Base-by-base conservation (phyloP, 2,888 invertebrate genomes). In the Latrodectus hesperus region DNA sequence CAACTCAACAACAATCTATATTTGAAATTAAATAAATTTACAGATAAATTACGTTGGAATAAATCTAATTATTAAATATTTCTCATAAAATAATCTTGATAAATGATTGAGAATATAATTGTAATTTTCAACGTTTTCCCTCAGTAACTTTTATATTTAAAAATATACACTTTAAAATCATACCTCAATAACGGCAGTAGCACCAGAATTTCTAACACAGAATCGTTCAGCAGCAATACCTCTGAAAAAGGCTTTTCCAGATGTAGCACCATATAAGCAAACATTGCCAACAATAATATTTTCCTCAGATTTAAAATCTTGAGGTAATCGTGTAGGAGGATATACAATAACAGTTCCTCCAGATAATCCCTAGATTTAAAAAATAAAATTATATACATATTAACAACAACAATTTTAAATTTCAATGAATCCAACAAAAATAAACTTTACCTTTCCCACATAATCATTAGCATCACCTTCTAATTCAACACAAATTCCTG, bases 381-480 rank as follows among this genome's bases (percentile, higher is more conserved):
- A n/a, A 38, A 38, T 38, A 38, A 38, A 1, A 22, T 22, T 22
- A 38, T 38, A 0, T 38, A 38, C 2, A 38, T 38, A 38, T 38
- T 38, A 38, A 3, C 1, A 38, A 38, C 5, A 38, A 38, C 38
- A 38, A 22, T 22, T 22, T 38, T 38, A 38, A 38, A 38, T 38
- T 3, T 38, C 38, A 6, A 38, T 38, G 38, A 38, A 38, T 38
- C 38, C 4, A 38, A 38, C 38, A 38, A 38, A 38, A 38, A 6
- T 6, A 38, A 38, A 38, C 2, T 84, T 89, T 89, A 94, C 94
- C 93, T 96, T 96, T 93, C 98, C 99, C 89, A 99, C 99, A 92
- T 99, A 99, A 92, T 99, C 99, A 92, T 99, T 99, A 53, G 99
- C 95, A 93, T 99, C 99, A 70, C 99, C 99, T 92, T 98, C 98